Evolutionary conservation across 2,113 vertebrate genomes (phyloP), one percentile per base, ranked within the genome.

Genomic region (Jacana jacana): DNA sequence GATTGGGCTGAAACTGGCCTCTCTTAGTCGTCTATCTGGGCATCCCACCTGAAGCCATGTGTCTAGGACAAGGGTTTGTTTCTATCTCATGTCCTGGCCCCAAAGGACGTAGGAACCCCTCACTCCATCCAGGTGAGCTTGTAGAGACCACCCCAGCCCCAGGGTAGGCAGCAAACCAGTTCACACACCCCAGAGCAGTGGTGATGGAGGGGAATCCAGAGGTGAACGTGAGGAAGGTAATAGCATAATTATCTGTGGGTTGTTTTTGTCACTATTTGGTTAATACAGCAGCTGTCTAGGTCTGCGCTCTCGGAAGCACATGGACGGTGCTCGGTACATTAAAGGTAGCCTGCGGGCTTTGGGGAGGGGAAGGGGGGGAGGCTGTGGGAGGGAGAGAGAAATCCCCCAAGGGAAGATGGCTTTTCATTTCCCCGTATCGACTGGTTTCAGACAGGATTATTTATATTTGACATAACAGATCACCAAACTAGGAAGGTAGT

Each of bases 381-480:
- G 60, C 77, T 91, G 89, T 63, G 89, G 70, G 87, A 87, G 89
- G 87, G 39, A 77, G 89, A 70, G 88, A 95, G 86, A 93, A 81
- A 93, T 84, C 63, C 93, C 94, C 91, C 77, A 20, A 37, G 91
- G 86, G 95, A 92, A 95, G 86, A 46, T 91, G 95, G 95, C 89
- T 97, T 95, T 96, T 91, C 78, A 87, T 92, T 91, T 96, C 91
- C 91, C 87, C n/a, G 0, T 20, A 92, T 88, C 37, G 73, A 89
- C 70, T 55, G 63, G 93, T 44, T 91, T 82, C 93, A 94, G 94
- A 94, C 95, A 86, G 94, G 84, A 92, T 94, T 96, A 96, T 96
- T 96, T 95, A 95, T 94, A 86, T 89, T 92, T 94, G 89, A 96
- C 93, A 91, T 51, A 95, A 81, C 91, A 95, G 89, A 89, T 92